Evolutionary conservation across 1,140 invertebrate species (phyloP).

Genomic region (Semibalanus balanoides): DNA sequence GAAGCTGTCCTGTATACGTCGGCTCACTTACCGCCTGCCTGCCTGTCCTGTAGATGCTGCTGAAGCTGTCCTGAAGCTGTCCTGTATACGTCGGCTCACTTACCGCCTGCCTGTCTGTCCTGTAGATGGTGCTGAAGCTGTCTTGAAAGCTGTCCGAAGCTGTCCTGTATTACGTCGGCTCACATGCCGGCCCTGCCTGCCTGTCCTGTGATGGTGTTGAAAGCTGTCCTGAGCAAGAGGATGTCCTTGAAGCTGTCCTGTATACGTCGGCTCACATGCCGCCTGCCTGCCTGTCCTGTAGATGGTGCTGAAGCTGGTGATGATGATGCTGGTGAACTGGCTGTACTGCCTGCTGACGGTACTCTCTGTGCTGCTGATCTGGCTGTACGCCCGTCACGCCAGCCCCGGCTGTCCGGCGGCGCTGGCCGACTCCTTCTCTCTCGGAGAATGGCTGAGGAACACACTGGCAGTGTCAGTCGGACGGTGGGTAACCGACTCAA

Average conservation of each 20-base stretch:
- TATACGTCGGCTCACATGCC: too few species aligned
- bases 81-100: too few species aligned
- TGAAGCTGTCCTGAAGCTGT: too few species aligned
- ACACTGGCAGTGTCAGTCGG: background rate
- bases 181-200: constrained; percentile 24
- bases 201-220: too few species aligned
- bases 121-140: too few species aligned
- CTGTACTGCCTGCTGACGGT: constrained; percentile 72
- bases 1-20: too few species aligned
- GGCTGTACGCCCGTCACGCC: constrained; percentile 82
- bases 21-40: too few species aligned
- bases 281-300: constrained; percentile 32
- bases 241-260: constrained; percentile 29
- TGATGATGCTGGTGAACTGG: constrained; percentile 90
- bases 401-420: constrained; percentile 90
- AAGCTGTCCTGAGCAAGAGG: constrained; percentile 75
- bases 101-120: constrained; percentile 22
- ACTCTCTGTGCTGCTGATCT: constrained; percentile 62
- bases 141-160: too few species aligned
- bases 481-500: background rate
- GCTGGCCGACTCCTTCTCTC: constrained; percentile 68
- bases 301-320: constrained; percentile 66
- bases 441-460: constrained; percentile 65
- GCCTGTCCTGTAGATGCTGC: too few species aligned
- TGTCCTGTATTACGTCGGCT: too few species aligned